A percentile compares a stretch with the other conserved stretches of the same genome.
phyloP scores from a whole-genome alignment of 2,888 invertebrate genomes.

The Tiliacea citrago region DNA sequence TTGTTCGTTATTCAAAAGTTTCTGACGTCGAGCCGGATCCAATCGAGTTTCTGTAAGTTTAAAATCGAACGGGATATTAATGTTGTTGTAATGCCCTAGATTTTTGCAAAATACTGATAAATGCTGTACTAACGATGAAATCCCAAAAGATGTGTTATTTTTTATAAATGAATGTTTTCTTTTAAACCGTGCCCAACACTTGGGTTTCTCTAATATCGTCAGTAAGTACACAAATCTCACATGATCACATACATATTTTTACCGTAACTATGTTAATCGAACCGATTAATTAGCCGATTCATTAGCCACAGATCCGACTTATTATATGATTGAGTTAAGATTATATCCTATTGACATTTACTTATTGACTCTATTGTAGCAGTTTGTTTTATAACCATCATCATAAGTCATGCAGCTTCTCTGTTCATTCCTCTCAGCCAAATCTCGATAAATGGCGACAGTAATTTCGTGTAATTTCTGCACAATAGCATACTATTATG shows the following conservation, averaged over 20 bases:
- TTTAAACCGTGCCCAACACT: neutral
- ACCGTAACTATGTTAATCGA: neutral
- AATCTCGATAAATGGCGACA: neutral
- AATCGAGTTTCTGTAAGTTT: constrained; percentile 10
- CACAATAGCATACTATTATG: neutral
- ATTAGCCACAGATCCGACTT: neutral
- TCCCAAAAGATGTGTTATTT: neutral
- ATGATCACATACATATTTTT: neutral
- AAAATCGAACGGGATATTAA: constrained; percentile 18
- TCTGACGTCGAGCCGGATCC: neutral
- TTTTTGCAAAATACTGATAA: neutral
- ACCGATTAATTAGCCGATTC: neutral
- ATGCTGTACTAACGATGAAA: neutral
- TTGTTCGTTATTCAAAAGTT: constrained; percentile 11
- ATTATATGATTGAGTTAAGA: neutral
- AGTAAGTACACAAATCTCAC: neutral
- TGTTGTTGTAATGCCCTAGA: no score
- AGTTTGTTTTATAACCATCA: neutral
- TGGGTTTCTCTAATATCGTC: neutral
- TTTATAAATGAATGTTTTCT: neutral
- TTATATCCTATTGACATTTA: neutral
- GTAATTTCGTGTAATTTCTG: neutral
- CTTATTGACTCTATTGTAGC: neutral
- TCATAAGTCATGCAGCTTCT: neutral
- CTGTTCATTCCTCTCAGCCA: neutral